These are phyloP conservation scores for Eulemur albifrons DNA, from an alignment of 2,797 vertebrate genomes.

Conservation along the genomic window DNA sequence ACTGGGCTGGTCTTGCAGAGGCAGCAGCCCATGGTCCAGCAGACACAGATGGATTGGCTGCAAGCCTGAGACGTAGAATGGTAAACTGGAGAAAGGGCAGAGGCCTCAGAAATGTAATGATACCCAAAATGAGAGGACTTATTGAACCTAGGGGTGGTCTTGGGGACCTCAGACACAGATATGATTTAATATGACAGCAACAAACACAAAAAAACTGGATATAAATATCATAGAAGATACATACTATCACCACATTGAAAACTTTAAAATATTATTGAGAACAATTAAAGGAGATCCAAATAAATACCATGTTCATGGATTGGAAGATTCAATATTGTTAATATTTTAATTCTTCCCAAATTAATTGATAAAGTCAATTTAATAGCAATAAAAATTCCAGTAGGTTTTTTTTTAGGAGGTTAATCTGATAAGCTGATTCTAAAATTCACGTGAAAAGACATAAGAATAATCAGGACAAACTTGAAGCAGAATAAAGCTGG, in stretches of 20 bases:
- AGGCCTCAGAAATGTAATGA: background rate
- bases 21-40: too few species aligned
- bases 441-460: background rate
- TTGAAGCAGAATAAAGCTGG: background rate
- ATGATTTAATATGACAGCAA: background rate
- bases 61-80: background rate
- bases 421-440: background rate
- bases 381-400: background rate
- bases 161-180: background rate
- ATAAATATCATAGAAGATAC: background rate
- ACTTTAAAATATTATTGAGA: background rate
- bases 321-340: background rate
- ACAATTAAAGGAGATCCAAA: background rate
- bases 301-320: background rate
- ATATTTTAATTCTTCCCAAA: background rate
- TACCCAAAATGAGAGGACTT: background rate
- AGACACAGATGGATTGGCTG: background rate
- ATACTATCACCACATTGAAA: background rate
- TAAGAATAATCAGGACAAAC: background rate
- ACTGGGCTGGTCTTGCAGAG: background rate
- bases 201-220: background rate
- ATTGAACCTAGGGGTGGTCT: background rate
- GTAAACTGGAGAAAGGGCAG: background rate
- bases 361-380: background rate
- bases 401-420: background rate